Evolutionary conservation across 2,113 vertebrate genomes (phyloP).

Genomic region (Sciurus niger): DNA sequence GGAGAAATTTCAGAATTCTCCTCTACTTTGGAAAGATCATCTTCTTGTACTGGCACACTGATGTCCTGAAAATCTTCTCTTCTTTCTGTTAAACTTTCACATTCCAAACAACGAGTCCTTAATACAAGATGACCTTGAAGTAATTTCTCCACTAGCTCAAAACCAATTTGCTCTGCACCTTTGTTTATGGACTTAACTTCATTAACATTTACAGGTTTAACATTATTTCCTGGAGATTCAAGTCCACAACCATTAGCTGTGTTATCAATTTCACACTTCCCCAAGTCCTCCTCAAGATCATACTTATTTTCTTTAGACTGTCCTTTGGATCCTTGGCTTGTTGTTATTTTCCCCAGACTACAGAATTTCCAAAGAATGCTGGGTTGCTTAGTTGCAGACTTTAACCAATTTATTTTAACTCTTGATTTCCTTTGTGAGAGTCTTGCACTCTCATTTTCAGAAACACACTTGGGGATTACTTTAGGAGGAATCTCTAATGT

Average conservation of each 20-base stretch:
- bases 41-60: constrained; percentile 97
- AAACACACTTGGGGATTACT: constrained; percentile 72
- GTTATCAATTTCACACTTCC: constrained; percentile 79
- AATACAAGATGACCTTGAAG: constrained; percentile 98
- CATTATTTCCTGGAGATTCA: constrained; percentile 68
- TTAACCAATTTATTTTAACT: constrained; percentile 93
- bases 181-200: constrained; percentile 86
- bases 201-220: constrained; percentile 67
- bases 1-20: constrained; percentile 95
- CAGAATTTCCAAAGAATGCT: constrained; percentile 98
- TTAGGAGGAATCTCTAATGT: constrained; percentile 84
- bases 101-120: constrained; percentile 97
- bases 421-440: constrained; percentile 92
- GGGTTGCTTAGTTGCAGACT: constrained; percentile 94
- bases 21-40: constrained; percentile 91
- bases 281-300: constrained; percentile 77
- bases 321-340: constrained; percentile 87
- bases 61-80: constrained; percentile 99
- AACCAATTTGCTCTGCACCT: constrained; percentile 89
- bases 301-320: constrained; percentile 85
- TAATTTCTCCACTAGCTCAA: constrained; percentile 95
- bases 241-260: constrained; percentile 73
- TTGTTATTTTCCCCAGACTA: constrained; percentile 93
- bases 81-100: constrained; percentile 97
- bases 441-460: constrained; percentile 85